Evolutionary conservation across 2,888 invertebrate species (phyloP).

Genomic region (Synanthedon vespiformis): DNA sequence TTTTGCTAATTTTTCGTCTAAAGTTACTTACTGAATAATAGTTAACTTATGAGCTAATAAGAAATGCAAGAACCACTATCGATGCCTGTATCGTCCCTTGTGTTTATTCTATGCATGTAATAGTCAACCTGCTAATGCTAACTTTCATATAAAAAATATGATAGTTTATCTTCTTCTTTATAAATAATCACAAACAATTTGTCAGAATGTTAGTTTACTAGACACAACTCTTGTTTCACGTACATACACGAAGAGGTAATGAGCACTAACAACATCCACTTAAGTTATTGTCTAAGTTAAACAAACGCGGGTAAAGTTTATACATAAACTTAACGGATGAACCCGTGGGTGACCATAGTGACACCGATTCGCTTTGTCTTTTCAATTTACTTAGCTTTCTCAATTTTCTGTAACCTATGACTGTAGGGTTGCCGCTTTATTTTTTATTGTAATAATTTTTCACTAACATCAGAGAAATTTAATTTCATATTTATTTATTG

Average conservation of each 20-base stretch:
- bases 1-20: no score
- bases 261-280: conserved; percentile 24
- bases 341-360: conserved; percentile 25
- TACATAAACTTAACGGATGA: conserved; percentile 10
- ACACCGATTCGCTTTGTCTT: conserved; percentile 32
- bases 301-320: conserved; percentile 17
- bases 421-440: not conserved
- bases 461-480: not conserved
- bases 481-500: not conserved
- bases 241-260: conserved; percentile 17
- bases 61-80: no score
- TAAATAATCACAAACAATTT: conserved; percentile 21
- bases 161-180: no score
- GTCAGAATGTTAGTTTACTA: conserved; percentile 16
- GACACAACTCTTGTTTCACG: conserved; percentile 19
- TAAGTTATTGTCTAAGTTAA: conserved; percentile 30
- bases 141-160: no score
- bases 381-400: conserved; percentile 28
- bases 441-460: not conserved
- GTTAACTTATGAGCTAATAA: no score
- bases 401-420: conserved; percentile 14
- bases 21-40: no score
- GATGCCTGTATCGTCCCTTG: no score
- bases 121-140: no score
- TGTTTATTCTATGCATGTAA: no score